These are phyloP conservation scores for Hypothenemus hampei DNA, from an alignment of 1,140 invertebrate genomes.

Conservation along the genomic window DNA sequence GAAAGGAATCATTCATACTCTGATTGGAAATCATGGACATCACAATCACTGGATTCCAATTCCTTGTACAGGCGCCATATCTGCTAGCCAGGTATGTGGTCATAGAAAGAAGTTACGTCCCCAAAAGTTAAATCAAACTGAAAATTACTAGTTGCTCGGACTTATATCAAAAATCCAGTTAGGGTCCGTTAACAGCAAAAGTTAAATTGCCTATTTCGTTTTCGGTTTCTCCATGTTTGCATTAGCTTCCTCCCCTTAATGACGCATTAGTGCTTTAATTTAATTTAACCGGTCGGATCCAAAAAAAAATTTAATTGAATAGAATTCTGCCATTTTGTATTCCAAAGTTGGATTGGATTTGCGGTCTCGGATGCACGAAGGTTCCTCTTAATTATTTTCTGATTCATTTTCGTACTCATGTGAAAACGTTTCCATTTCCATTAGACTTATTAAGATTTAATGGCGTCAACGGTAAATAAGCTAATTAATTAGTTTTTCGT, in stretches of 20 bases:
- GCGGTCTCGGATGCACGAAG: conserved; percentile 13
- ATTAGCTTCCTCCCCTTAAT: conserved; percentile 24
- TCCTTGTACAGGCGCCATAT: conserved; percentile 74
- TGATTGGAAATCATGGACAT: conserved; percentile 88
- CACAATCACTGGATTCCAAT: conserved; percentile 88
- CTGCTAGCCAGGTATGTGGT: conserved; percentile 56
- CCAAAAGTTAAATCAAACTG: conserved; percentile 17
- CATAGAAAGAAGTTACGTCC: conserved; percentile 1
- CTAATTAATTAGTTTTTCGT: no score
- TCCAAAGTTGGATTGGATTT: conserved; percentile 15
- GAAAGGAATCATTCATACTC: conserved; percentile 87
- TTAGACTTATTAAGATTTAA: conserved; percentile 18
- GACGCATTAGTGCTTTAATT: conserved; percentile 28
- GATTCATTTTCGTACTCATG: conserved; percentile 18
- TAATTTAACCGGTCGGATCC: conserved; percentile 20
- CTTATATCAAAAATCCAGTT: conserved; percentile 28
- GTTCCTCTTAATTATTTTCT: conserved; percentile 24
- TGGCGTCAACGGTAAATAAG: no score
- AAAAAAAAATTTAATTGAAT: conserved; percentile 30
- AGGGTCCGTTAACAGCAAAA: conserved; percentile 24
- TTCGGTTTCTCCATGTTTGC: conserved; percentile 24
- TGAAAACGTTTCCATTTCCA: conserved; percentile 8
- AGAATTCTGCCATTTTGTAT: conserved; percentile 25
- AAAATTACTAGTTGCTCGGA: conserved; percentile 26
- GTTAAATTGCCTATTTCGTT: conserved; percentile 31